phyloP scores from a whole-genome alignment of 2,888 invertebrate species.

The Chymomyza fuscimana region DNA sequence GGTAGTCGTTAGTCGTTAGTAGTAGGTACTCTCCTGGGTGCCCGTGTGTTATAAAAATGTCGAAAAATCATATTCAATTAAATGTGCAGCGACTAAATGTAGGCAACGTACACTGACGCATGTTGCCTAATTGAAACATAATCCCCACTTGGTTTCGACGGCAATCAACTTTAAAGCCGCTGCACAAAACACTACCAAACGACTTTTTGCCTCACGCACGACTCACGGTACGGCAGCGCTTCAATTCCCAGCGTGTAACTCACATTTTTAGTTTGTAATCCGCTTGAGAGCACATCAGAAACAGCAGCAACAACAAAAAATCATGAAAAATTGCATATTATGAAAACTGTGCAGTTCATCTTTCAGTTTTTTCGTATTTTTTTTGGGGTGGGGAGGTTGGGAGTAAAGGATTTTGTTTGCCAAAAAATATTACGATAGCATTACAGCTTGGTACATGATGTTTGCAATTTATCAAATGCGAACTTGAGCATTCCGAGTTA shows the following conservation, averaged over 20 bases:
- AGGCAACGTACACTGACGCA: slow-evolving; percentile 1
- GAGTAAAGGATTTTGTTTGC: too few species aligned
- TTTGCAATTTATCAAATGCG: background rate
- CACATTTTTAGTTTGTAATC: slow-evolving; percentile 56
- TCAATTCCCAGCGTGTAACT: background rate
- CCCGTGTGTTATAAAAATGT: background rate
- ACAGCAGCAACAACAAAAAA: slow-evolving; percentile 1
- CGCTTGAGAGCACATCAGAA: slow-evolving; percentile 39
- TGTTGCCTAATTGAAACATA: slow-evolving; percentile 56
- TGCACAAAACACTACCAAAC: background rate
- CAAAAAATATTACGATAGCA: background rate
- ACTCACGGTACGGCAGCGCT: background rate
- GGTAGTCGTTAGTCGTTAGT: too few species aligned
- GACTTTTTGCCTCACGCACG: background rate
- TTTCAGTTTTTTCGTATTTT: background rate
- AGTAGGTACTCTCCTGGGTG: too few species aligned
- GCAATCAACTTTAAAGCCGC: slow-evolving; percentile 38
- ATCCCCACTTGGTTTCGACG: slow-evolving; percentile 36
- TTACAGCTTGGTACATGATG: background rate
- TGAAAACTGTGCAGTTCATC: background rate
- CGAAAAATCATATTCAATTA: background rate
- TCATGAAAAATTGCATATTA: background rate
- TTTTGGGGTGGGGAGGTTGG: background rate
- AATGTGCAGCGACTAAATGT: background rate
- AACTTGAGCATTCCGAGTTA: background rate